Evolutionary conservation across 1,140 invertebrate species (phyloP).

Genomic region (Drosophila auraria): DNA sequence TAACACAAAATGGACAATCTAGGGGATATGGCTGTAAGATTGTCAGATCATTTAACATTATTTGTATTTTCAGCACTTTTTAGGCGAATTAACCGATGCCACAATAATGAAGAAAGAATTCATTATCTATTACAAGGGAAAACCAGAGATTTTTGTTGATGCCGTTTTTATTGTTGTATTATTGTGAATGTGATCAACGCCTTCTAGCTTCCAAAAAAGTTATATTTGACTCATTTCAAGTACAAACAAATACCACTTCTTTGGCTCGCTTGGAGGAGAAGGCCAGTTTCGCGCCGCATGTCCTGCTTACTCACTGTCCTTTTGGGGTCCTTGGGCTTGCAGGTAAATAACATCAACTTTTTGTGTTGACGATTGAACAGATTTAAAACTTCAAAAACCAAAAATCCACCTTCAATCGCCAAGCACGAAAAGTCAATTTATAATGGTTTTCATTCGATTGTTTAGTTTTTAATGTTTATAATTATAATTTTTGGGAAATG

Average conservation of each 20-base stretch:
- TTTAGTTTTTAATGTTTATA: too few species aligned
- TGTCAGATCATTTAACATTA: too few species aligned
- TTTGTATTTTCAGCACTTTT: background rate
- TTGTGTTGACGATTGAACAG: constrained; percentile 73
- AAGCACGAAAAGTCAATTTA: constrained; percentile 61
- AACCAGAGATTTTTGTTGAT: too few species aligned
- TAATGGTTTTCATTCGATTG: background rate
- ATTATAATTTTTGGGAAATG: too few species aligned
- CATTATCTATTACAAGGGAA: too few species aligned
- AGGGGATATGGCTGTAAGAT: too few species aligned
- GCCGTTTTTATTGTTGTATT: too few species aligned
- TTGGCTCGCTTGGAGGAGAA: constrained; percentile 55
- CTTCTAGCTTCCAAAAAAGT: constrained; percentile 65
- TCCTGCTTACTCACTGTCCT: background rate
- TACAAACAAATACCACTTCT: constrained; percentile 57
- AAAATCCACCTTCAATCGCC: constrained; percentile 63
- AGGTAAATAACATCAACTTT: constrained; percentile 37
- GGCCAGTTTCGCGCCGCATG: background rate
- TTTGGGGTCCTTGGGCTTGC: background rate
- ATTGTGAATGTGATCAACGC: constrained; percentile 23
- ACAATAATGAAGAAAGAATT: too few species aligned
- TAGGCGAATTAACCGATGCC: background rate
- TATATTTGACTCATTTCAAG: constrained; percentile 47
- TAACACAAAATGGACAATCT: too few species aligned
- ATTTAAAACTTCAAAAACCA: constrained; percentile 37